These are phyloP conservation scores for Pelusios castaneus DNA, from an alignment of 2,113 vertebrate species.

Conservation along the genomic window DNA sequence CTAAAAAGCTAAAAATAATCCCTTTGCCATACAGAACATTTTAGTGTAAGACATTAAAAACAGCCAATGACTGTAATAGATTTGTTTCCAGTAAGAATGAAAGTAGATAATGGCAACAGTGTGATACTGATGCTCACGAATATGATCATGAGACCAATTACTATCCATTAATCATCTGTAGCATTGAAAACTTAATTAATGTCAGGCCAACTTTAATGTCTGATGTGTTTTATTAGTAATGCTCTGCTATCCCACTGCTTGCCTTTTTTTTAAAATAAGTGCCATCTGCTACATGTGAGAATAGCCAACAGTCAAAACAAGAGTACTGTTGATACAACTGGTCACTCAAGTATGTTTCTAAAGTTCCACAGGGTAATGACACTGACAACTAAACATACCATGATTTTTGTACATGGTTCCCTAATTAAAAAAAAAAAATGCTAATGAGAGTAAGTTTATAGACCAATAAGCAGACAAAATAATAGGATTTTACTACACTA, in stretches of 20 bases:
- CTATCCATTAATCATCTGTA: constrained; percentile 75
- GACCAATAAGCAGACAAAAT: rapidly evolving
- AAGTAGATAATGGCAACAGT: constrained; percentile 61
- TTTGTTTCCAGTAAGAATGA: constrained; percentile 51
- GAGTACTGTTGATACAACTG: constrained; percentile 41
- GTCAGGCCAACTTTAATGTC: constrained; percentile 77
- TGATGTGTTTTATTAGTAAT: constrained; percentile 75
- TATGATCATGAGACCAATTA: constrained; percentile 75
- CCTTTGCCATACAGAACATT: constrained; percentile 47
- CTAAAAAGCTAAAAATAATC: constrained; percentile 42
- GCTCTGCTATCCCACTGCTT: constrained; percentile 69
- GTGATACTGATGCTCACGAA: constrained; percentile 64
- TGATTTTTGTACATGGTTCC: background rate
- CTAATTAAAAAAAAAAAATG: background rate
- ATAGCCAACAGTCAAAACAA: constrained; percentile 70
- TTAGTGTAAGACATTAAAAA: constrained; percentile 56
- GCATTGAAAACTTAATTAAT: constrained; percentile 77
- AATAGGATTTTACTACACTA: background rate
- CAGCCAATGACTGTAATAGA: constrained; percentile 61
- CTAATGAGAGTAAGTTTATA: background rate
- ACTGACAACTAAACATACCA: background rate
- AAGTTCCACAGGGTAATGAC: constrained; percentile 5
- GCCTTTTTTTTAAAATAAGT: constrained; percentile 48
- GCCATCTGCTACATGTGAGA: constrained; percentile 71
- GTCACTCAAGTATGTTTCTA: background rate